Evolutionary conservation across 2,888 invertebrate genomes (phyloP).

Genomic region (Hydroisotoma schaefferi): DNA sequence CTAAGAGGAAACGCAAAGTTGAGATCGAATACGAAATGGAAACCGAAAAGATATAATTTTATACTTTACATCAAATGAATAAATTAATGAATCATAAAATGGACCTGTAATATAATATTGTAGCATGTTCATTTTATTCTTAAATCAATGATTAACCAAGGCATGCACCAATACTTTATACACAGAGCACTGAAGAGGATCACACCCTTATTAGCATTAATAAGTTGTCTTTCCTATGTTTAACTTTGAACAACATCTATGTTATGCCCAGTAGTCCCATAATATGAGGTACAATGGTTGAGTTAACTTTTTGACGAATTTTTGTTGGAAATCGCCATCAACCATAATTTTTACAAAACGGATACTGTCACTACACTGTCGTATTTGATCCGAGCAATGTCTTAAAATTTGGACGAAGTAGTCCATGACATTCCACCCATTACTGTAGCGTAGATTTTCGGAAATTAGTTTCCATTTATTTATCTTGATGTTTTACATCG

Average conservation of each 20-base stretch:
- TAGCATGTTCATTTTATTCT: conserved; percentile 23
- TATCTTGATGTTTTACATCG: neutral
- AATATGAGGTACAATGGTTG: conserved; percentile 36
- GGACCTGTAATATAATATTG: conserved; percentile 1
- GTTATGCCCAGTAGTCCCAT: conserved; percentile 19
- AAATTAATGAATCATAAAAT: neutral
- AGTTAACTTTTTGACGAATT: conserved; percentile 11
- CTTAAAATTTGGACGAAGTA: neutral
- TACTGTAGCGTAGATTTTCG: no score
- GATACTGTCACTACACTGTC: neutral
- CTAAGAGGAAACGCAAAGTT: neutral
- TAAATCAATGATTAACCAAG: conserved; percentile 36
- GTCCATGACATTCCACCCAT: no score
- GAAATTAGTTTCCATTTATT: conserved; percentile 1
- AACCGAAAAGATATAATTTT: conserved; percentile 1
- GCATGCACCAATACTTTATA: conserved; percentile 34
- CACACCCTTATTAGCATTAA: conserved; percentile 28
- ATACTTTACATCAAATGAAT: neutral
- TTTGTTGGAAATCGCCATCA: neutral
- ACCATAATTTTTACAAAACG: neutral
- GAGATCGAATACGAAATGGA: conserved; percentile 4
- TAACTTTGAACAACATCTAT: conserved; percentile 27
- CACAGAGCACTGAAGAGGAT: conserved; percentile 39
- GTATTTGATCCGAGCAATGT: neutral
- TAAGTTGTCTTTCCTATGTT: conserved; percentile 28